Percentiles rank a stretch among this genome's conserved stretches.
Evolutionary conservation across 2,888 invertebrate genomes (phyloP).

Genomic region (Lacanobia wlatinum): DNA sequence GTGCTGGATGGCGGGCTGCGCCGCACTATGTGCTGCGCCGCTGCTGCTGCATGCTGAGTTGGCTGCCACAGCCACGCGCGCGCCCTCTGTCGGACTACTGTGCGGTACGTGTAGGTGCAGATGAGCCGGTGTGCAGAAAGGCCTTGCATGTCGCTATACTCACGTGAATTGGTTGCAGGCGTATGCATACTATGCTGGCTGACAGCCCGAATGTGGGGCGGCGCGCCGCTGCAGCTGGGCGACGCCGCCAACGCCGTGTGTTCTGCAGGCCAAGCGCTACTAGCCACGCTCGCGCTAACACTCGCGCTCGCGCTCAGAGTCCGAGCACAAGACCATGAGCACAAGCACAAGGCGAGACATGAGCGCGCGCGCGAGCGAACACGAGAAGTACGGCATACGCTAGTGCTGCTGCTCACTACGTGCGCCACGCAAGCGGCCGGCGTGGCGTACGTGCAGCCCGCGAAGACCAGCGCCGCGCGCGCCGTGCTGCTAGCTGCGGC

Average conservation of each 20-base stretch:
- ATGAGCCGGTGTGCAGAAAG: not conserved
- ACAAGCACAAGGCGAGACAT: conserved; percentile 74
- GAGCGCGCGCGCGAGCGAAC: conserved; percentile 85
- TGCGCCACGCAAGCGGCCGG: conserved; percentile 83
- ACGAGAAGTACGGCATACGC: conserved; percentile 81
- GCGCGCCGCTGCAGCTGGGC: conserved; percentile 90
- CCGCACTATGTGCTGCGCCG: conserved; percentile 93
- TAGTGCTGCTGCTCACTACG: conserved; percentile 79
- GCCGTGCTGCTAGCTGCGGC: conserved; percentile 80
- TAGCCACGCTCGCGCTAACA: conserved; percentile 92
- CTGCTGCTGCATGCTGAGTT: conserved; percentile 93
- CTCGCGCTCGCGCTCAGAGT: conserved; percentile 86
- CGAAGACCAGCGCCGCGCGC: conserved; percentile 74
- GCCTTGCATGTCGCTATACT: not conserved
- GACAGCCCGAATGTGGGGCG: conserved; percentile 92
- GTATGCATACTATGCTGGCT: conserved; percentile 93
- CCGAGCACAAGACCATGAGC: conserved; percentile 4
- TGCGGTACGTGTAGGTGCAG: conserved; percentile 85
- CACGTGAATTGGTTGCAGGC: conserved; percentile 80
- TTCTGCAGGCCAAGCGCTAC: conserved; percentile 92
- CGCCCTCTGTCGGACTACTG: conserved; percentile 92
- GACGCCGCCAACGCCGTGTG: conserved; percentile 92
- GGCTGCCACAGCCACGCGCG: conserved; percentile 91
- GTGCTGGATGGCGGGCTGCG: conserved; percentile 92
- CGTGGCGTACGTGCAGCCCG: conserved; percentile 85